Conservation (phyloP, 2,113 vertebrate genomes). For the Thymallus thymallus region DNA sequence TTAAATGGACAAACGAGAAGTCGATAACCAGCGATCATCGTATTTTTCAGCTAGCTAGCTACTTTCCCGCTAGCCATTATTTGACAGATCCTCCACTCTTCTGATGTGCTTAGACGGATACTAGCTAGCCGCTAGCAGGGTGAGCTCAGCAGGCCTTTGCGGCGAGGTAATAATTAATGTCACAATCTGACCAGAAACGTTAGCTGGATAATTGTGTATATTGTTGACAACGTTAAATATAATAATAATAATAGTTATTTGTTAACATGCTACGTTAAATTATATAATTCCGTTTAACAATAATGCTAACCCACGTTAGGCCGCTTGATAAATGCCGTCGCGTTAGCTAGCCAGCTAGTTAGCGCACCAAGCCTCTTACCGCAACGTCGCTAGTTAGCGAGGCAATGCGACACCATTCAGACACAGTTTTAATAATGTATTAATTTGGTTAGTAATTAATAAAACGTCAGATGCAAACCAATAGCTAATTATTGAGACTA, state of each 20-base stretch:
- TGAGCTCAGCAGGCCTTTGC: not conserved
- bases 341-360: not conserved
- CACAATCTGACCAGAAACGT: too few relatives aligned
- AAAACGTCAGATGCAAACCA: too few relatives aligned
- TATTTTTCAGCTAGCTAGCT: not conserved
- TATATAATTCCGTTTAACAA: too few relatives aligned
- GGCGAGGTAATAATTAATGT: not conserved
- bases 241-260: too few relatives aligned
- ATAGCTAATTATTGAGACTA: too few relatives aligned
- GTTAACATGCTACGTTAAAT: too few relatives aligned
- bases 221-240: too few relatives aligned
- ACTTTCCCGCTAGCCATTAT: not conserved
- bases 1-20: not conserved
- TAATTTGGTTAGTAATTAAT: too few relatives aligned
- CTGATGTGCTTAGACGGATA: not conserved
- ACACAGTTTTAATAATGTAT: too few relatives aligned
- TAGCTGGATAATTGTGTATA: too few relatives aligned
- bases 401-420: not conserved
- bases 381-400: not conserved
- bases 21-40: not conserved
- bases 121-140: too few relatives aligned
- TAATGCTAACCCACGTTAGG: not conserved
- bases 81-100: not conserved
- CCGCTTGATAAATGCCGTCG: not conserved
- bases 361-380: not conserved